A percentile compares a stretch with the other conserved stretches of the same genome.
Evolutionary conservation across 2,888 invertebrate genomes (phyloP).

Genomic region (Amphimallon solstitiale): DNA sequence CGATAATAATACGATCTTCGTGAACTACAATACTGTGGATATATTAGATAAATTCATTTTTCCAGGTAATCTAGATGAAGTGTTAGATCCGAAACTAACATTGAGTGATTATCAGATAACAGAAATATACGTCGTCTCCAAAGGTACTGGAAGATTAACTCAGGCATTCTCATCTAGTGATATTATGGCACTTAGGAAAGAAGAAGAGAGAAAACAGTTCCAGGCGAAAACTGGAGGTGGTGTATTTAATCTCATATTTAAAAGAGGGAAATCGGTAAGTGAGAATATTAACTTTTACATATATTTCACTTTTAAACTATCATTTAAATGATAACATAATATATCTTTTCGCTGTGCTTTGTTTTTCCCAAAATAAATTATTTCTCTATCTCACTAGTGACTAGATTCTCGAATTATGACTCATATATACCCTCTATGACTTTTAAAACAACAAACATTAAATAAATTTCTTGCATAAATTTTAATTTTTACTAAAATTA

Average conservation of each 20-base stretch:
- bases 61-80: slow-evolving; percentile 70
- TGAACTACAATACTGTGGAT: not conserved
- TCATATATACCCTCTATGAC: too few species aligned
- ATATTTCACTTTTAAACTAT: not conserved
- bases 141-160: slow-evolving; percentile 64
- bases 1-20: not conserved
- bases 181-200: slow-evolving; percentile 68
- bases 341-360: too few species aligned
- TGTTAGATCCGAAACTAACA: slow-evolving; percentile 68
- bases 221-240: slow-evolving; percentile 64
- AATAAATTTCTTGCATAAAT: too few species aligned
- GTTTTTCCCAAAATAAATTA: too few species aligned
- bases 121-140: slow-evolving; percentile 71
- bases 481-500: too few species aligned
- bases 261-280: slow-evolving; percentile 62
- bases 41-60: slow-evolving; percentile 42
- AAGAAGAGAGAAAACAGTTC: slow-evolving; percentile 68
- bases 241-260: slow-evolving; percentile 67
- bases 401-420: too few species aligned
- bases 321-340: not conserved
- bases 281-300: not conserved
- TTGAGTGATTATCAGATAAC: slow-evolving; percentile 73
- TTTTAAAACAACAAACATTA: too few species aligned
- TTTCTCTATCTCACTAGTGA: too few species aligned
- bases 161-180: slow-evolving; percentile 63